Percentiles rank a stretch among this genome's conserved stretches.
Evolutionary conservation across 2,797 vertebrate species (phyloP).

Genomic region (Spinibarbus caldwelli): DNA sequence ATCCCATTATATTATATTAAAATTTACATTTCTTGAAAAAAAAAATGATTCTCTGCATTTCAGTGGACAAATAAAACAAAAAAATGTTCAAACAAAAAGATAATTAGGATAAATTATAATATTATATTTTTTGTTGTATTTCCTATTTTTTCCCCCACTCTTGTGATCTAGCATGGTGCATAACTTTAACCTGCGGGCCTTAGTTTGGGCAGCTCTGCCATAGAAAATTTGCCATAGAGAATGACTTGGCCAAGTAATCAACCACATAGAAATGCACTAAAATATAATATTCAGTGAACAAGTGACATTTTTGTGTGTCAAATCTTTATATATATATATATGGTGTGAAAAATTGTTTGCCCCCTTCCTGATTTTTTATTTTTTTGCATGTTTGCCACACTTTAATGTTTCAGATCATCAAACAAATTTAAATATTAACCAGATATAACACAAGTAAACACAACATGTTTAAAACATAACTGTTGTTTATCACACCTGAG

Average conservation of each 20-base stretch:
- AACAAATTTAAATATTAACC: too few relatives aligned
- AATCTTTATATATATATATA: too few relatives aligned
- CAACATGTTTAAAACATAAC: too few relatives aligned
- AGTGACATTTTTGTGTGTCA: too few relatives aligned
- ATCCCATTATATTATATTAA: not conserved
- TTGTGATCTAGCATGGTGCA: not conserved
- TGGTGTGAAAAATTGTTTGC: too few relatives aligned
- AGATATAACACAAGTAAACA: too few relatives aligned
- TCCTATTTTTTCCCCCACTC: rapidly evolving
- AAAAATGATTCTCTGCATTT: not conserved
- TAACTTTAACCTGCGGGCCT: too few relatives aligned
- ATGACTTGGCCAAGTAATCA: not conserved
- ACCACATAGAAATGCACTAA: slow-evolving; percentile 1
- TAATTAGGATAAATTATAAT: not conserved
- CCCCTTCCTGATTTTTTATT: too few relatives aligned
- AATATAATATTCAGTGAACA: not conserved
- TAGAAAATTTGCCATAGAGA: not conserved
- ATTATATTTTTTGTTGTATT: too few relatives aligned
- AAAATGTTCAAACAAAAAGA: not conserved
- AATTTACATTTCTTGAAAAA: not conserved
- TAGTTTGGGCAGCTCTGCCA: not conserved
- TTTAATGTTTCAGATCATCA: too few relatives aligned
- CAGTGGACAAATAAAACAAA: not conserved
- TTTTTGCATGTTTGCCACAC: too few relatives aligned
- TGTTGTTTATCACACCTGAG: too few relatives aligned